Conservation (phyloP, 2,888 invertebrate genomes). For the Norana najaformis region DNA sequence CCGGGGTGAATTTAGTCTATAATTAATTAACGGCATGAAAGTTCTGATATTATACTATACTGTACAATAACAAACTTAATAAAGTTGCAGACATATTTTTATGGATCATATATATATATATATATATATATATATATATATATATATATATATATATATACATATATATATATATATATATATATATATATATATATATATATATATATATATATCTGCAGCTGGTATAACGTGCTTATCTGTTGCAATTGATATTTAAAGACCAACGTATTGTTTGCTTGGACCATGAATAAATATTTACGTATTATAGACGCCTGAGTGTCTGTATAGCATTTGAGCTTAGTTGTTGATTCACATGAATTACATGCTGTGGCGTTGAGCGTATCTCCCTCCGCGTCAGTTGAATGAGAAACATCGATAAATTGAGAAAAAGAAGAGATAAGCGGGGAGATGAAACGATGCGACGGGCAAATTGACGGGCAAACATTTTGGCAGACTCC, state of each 20-base stretch:
- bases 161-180: conserved; percentile 20
- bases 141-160: conserved; percentile 28
- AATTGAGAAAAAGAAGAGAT: neutral
- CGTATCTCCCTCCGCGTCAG: no score
- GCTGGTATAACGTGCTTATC: neutral
- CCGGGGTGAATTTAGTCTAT: neutral
- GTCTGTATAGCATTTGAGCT: no score
- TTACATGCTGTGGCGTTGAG: no score
- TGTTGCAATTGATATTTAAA: neutral
- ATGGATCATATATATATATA: conserved; percentile 10
- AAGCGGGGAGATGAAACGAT: neutral
- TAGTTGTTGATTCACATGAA: no score
- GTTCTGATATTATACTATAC: no score
- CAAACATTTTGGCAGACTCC: no score
- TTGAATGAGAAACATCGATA: neutral
- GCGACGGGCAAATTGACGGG: no score
- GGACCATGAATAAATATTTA: no score
- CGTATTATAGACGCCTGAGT: no score
- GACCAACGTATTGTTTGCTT: neutral
- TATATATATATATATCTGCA: conserved; percentile 1
- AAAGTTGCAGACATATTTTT: neutral
- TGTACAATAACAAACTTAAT: neutral
- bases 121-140: conserved; percentile 23
- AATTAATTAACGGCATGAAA: neutral
- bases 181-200: conserved; percentile 17